Base-by-base conservation (phyloP, 1,140 invertebrate species). In the Eufriesea mexicana region DNA sequence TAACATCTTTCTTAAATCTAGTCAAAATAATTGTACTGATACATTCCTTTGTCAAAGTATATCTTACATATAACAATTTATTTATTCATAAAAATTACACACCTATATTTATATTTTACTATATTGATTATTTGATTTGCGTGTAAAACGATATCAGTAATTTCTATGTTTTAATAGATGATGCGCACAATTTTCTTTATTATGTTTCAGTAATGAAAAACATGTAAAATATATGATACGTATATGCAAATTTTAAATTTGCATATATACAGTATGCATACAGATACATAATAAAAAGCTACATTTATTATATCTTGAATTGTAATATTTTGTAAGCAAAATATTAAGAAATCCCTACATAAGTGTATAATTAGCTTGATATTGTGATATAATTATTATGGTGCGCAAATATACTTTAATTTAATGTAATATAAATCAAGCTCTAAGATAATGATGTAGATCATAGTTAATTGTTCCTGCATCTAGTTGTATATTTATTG, bases 401-500 rank as follows among this genome's bases (percentile, higher is more conserved):
- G 70, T 88, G 85, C 84, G 86, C 77, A 89, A 92, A 86, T 84
- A 86, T 79, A 85, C 28, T 80, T 78, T 76, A 76, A 42, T 66
- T 61, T 79, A 86, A n/a, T 83, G 55, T 85, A 72, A 87, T 47
- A 76, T 68, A 78, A 77, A 83, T 82, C 62, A 82, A 86, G 67
- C n/a, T 59, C 55, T 73, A 79, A 78, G 49, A 84, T 84, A 87
- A 72, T 72, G 76, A 89, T 85, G 75, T 86, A 88, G 81, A 83
- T 89, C 76, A 86, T 91, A 91, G 90, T 88, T 93, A 87, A 93
- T 86, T 90, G 92, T 93, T 93, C 91, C 91, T 93, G 86, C 88
- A 90, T 91, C 89, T 91, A 79, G 83, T 84, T 92, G 92, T 93
- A 94, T 91, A 94, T 94, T 93, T 90, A 57, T 86, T 94, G 92